Evolutionary conservation across 2,888 invertebrate genomes (phyloP).

Genomic region (Temnothorax ravouxi): DNA sequence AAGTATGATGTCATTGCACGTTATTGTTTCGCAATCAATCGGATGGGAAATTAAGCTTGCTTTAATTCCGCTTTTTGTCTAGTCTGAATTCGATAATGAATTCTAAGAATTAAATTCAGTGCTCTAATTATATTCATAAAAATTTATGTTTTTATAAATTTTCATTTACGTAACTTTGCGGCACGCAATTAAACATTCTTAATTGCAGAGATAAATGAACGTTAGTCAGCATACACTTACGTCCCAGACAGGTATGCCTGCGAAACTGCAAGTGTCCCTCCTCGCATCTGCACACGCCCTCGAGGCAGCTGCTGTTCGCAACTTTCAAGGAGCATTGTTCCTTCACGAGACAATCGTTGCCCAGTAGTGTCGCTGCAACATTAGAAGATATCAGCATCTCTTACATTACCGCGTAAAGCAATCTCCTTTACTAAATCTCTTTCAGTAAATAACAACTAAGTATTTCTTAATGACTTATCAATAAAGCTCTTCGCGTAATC

Average conservation of each 20-base stretch:
- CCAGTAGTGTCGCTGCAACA: constrained; percentile 92
- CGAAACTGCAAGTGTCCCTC: constrained; percentile 95
- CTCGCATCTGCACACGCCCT: constrained; percentile 94
- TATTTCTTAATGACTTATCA: not conserved
- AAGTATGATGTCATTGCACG: not conserved
- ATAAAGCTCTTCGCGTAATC: not conserved
- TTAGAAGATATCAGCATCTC: constrained; percentile 72
- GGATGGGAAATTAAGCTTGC: not conserved
- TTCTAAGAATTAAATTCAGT: not conserved
- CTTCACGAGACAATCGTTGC: constrained; percentile 93
- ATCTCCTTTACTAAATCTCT: not conserved
- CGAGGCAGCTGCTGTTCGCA: constrained; percentile 94
- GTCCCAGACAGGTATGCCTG: constrained; percentile 95
- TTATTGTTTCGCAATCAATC: constrained; percentile 1
- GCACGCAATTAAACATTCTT: not conserved
- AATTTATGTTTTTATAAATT: not conserved
- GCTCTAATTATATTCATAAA: not conserved
- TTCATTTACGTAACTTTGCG: not conserved
- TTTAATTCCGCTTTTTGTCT: not conserved
- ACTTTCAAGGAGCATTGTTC: constrained; percentile 96
- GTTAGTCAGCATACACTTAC: constrained; percentile 88
- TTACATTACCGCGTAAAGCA: not conserved
- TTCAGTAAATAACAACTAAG: not conserved
- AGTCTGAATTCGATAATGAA: not conserved
- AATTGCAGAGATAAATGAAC: not conserved